Evolutionary conservation across 2,888 invertebrate genomes (phyloP), one percentile per base, ranked within the genome.

Genomic region (Ornithoptera priamus): DNA sequence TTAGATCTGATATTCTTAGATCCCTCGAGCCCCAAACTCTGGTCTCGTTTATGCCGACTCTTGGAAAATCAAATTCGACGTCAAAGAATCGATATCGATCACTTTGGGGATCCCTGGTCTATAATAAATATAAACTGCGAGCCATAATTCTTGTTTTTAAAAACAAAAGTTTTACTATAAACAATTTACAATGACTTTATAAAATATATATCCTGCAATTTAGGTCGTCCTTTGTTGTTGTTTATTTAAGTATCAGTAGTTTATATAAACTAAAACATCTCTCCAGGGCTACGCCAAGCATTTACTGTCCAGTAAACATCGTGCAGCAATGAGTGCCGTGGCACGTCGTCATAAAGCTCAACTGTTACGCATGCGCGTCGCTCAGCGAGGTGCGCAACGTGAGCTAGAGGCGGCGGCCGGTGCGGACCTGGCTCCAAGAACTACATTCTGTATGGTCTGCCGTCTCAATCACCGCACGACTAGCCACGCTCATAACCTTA

Each of bases 311-410:
- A 93, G 94, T 67, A 94, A 93, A 73, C 97, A 97, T 83, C 94
- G 95, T 78, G 92, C 94, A 36, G 94, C 96, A 0, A 96, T 97
- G 95, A 93, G 95, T 68, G 94, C 93, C 61, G 94, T 97, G 76
- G 96, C 96, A 20, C 92, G 95, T 66, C 95, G 95, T 15, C 96
- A 96, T 84, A 95, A 96, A 82, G 94, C 95, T 66, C 95, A 95
- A 80, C 85, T 97, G 76, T 93, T 95, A 72, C 95, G 95, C 77
- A 96, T 97, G 96, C 94, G 97, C 69, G 94, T 95, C 72, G 94
- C 95, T 0, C 97, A 97, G 85, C 94, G 97, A 70, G 95, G 95
- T 66, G 95, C 96, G 7, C 97, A 97, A 86, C 94, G 96, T 66
- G 95, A 96, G 76, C 93, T 97, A 70, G 97, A 97, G 85, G 95